Conservation (phyloP, 2,797 vertebrate species). For the Sebastes trivittatus region DNA sequence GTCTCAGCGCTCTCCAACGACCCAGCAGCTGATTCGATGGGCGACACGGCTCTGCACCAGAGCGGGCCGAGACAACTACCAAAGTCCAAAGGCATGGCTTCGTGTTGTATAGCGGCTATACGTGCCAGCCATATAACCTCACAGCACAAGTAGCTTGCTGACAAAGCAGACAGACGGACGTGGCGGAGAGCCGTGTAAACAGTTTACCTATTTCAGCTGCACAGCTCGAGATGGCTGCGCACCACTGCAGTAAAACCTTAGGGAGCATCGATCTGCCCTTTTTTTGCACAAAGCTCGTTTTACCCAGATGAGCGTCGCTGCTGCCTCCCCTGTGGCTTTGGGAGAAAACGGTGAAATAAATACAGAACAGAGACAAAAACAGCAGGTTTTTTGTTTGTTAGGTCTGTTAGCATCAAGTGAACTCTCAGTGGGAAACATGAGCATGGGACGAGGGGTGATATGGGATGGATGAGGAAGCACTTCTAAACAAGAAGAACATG, state of each 20-base stretch:
- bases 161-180: slow-evolving; percentile 65
- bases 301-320: slow-evolving; percentile 58
- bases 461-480: slow-evolving; percentile 32
- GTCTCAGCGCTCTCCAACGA: slow-evolving; percentile 20
- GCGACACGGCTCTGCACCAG: slow-evolving; percentile 30
- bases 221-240: slow-evolving; percentile 78
- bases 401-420: slow-evolving; percentile 44
- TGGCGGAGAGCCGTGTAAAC: slow-evolving; percentile 31
- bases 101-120: slow-evolving; percentile 29
- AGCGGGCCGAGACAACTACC: not conserved
- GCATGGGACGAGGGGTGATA: slow-evolving; percentile 20
- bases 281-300: slow-evolving; percentile 71
- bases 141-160: slow-evolving; percentile 62
- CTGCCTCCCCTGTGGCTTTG: slow-evolving; percentile 65
- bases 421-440: slow-evolving; percentile 16
- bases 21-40: slow-evolving; percentile 32
- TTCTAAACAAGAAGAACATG: not conserved
- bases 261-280: slow-evolving; percentile 79
- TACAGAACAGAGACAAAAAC: slow-evolving; percentile 58
- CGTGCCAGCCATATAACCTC: slow-evolving; percentile 53
- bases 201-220: slow-evolving; percentile 80
- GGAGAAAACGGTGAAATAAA: slow-evolving; percentile 62
- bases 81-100: slow-evolving; percentile 30
- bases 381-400: slow-evolving; percentile 55
- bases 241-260: slow-evolving; percentile 85